Evolutionary conservation across 2,797 vertebrate genomes (phyloP).

Genomic region (Hemitrygon akajei): DNA sequence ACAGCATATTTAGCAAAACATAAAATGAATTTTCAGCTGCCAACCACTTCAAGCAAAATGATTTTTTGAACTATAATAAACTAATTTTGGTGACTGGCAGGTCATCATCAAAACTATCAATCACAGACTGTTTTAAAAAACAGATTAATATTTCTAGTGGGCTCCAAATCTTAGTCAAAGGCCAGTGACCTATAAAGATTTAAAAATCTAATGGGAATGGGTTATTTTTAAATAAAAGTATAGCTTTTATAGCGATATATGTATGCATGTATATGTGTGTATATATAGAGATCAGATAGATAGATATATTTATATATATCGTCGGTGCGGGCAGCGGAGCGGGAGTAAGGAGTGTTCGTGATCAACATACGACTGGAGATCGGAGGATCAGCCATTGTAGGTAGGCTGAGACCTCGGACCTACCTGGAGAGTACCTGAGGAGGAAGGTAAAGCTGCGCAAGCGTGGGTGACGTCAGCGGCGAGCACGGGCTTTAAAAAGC

Average conservation of each 20-base stretch:
- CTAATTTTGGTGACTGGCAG: not conserved
- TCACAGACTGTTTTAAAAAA: not conserved
- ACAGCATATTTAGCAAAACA: not conserved
- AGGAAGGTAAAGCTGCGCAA: too few relatives aligned
- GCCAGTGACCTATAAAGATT: not conserved
- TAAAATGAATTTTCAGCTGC: not conserved
- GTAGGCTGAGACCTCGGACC: too few relatives aligned
- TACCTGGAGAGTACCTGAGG: too few relatives aligned
- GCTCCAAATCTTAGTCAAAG: not conserved
- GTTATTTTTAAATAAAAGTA: not conserved
- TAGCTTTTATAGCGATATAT: not conserved
- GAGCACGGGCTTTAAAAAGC: too few relatives aligned
- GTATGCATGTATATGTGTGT: too few relatives aligned
- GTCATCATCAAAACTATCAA: not conserved
- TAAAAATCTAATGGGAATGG: not conserved
- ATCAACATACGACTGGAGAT: too few relatives aligned
- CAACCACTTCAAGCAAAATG: conserved; percentile 2
- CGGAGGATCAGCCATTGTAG: too few relatives aligned
- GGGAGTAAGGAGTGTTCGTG: too few relatives aligned
- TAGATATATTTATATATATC: too few relatives aligned
- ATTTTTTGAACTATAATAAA: not conserved
- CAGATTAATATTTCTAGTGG: not conserved
- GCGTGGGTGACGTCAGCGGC: too few relatives aligned
- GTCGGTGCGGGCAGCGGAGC: too few relatives aligned
- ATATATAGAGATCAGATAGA: too few relatives aligned